These are phyloP conservation scores for Synodontis membranacea DNA, from an alignment of 2,113 vertebrate genomes.

Conservation along the genomic window DNA sequence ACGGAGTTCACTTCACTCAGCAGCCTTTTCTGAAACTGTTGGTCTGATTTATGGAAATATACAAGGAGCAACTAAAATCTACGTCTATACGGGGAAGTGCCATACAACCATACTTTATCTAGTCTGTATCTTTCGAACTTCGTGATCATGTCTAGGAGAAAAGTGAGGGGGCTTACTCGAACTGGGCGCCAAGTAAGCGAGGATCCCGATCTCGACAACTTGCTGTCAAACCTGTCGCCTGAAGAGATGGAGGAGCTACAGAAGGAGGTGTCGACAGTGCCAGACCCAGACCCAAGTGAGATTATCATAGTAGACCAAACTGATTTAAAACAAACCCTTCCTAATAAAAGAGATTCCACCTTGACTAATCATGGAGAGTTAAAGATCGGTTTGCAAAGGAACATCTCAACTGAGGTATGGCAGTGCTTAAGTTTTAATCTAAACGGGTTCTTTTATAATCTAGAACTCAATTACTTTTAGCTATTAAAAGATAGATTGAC, in stretches of 20 bases:
- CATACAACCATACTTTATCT: neutral
- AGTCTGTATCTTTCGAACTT: conserved; percentile 9
- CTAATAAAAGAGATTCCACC: conserved; percentile 49
- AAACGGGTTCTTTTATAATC: neutral
- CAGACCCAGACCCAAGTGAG: conserved; percentile 77
- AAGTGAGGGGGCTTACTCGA: conserved; percentile 70
- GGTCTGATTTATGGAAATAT: conserved; percentile 4
- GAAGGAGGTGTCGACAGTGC: conserved; percentile 79
- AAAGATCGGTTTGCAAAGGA: conserved; percentile 71
- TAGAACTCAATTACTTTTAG: neutral
- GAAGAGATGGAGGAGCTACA: conserved; percentile 77
- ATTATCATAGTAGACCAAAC: conserved; percentile 69
- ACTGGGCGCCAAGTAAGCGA: conserved; percentile 78
- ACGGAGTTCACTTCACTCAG: neutral
- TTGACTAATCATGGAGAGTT: conserved; percentile 36
- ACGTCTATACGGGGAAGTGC: neutral
- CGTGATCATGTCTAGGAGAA: conserved; percentile 71
- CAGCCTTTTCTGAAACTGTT: neutral
- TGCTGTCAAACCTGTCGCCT: conserved; percentile 77
- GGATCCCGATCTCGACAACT: conserved; percentile 78
- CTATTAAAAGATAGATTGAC: neutral
- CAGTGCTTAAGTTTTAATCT: neutral
- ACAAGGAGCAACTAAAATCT: neutral
- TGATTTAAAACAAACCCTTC: conserved; percentile 62
- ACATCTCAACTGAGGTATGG: conserved; percentile 83